Evolutionary conservation across 2,797 vertebrate species (phyloP).

Genomic region (Galagoides demidoff): DNA sequence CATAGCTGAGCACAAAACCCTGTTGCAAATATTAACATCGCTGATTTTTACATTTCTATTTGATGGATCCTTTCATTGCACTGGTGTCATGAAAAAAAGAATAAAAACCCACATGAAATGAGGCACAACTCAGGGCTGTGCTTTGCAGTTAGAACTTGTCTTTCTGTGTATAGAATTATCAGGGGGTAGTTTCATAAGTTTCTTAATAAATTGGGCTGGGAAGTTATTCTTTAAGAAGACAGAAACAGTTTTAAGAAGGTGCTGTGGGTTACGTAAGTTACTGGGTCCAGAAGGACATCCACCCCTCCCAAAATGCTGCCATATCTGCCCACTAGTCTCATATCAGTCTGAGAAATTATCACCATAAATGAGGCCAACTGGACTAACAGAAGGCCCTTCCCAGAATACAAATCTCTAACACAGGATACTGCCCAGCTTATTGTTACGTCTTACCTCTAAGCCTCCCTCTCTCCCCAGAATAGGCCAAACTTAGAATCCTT

Average conservation of each 20-base stretch:
- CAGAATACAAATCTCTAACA: not conserved
- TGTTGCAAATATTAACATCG: not conserved
- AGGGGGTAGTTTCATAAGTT: not conserved
- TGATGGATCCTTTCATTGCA: not conserved
- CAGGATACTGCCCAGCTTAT: not conserved
- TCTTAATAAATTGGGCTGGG: not conserved
- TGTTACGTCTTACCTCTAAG: not conserved
- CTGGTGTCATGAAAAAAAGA: slow-evolving; percentile 16
- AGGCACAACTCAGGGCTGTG: not conserved
- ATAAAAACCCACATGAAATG: not conserved
- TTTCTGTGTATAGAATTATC: slow-evolving; percentile 11
- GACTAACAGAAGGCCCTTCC: not conserved
- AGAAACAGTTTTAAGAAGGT: not conserved
- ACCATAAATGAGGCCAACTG: not conserved
- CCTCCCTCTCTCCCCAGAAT: not conserved
- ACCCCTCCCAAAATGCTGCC: not conserved
- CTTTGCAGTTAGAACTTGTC: not conserved
- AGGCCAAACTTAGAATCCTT: not conserved
- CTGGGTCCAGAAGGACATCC: not conserved
- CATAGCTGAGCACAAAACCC: not conserved
- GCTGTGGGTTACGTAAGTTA: not conserved
- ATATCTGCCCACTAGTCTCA: not conserved
- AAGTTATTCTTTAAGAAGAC: not conserved
- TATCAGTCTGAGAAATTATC: not conserved
- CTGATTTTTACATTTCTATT: not conserved